Evolutionary conservation across 2,888 invertebrate genomes (phyloP).

Genomic region (Torymus texanus): DNA sequence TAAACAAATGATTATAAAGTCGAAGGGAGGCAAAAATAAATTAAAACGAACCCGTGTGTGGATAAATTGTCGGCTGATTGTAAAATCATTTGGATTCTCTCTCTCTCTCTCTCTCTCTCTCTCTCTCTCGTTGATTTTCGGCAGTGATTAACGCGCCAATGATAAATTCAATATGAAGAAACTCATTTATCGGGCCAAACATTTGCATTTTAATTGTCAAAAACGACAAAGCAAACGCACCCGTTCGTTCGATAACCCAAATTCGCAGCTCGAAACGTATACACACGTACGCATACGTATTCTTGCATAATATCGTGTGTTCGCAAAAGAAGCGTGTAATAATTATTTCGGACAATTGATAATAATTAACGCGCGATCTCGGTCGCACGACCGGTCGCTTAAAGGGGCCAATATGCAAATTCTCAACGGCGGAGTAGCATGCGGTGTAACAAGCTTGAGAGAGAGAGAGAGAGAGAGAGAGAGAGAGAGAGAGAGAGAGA

Average conservation of each 20-base stretch:
- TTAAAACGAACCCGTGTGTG: not conserved
- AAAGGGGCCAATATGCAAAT: slow-evolving; percentile 15
- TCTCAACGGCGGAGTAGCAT: not conserved
- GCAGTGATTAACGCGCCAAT: not conserved
- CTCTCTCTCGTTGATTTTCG: not conserved
- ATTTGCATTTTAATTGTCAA: slow-evolving; percentile 32
- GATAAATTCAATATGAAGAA: slow-evolving; percentile 15
- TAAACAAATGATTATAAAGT: no score
- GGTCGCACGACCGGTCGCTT: not conserved
- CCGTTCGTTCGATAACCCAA: not conserved
- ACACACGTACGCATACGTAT: not conserved
- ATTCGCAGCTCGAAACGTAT: not conserved
- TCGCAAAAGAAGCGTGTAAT: no score
- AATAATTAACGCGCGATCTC: not conserved
- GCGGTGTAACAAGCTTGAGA: no score
- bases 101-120: no score
- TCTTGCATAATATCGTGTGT: no score
- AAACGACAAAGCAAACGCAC: not conserved
- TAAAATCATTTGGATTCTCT: not conserved
- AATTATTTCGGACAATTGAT: slow-evolving; percentile 7
- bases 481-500: no score
- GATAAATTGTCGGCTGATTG: not conserved
- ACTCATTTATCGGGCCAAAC: not conserved
- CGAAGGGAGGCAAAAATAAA: not conserved
- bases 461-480: no score